phyloP scores from a whole-genome alignment of 2,797 vertebrate genomes.

The Paramormyrops hopkinsi region DNA sequence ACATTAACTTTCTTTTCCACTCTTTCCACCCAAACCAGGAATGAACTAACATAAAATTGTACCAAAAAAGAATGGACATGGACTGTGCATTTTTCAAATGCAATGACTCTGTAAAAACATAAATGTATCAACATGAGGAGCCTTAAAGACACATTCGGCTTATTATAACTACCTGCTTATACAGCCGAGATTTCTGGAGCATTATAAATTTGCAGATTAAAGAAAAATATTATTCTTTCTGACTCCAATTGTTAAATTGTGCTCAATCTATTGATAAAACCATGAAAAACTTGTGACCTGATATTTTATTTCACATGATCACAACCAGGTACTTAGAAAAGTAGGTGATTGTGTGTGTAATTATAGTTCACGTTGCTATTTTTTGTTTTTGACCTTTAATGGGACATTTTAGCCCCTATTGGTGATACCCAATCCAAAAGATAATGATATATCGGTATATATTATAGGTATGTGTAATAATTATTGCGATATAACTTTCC shows the following conservation, averaged over 20 bases:
- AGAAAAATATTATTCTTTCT: not conserved
- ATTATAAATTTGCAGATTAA: not conserved
- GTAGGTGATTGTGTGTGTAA: not conserved
- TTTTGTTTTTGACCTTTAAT: not conserved
- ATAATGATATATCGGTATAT: not conserved
- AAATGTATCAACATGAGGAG: not conserved
- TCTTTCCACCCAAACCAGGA: slow-evolving; percentile 5
- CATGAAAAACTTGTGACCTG: not conserved
- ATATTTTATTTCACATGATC: not conserved
- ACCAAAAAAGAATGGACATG: not conserved
- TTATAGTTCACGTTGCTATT: not conserved
- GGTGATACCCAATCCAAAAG: not conserved
- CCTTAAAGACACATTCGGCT: not conserved
- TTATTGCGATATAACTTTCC: not conserved
- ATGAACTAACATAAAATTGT: not conserved
- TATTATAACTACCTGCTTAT: not conserved
- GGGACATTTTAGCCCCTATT: not conserved
- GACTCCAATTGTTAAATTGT: not conserved
- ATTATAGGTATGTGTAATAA: not conserved
- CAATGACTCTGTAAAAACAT: not conserved
- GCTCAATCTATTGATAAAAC: not conserved
- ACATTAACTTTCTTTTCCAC: not conserved
- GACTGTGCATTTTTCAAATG: not conserved
- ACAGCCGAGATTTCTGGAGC: not conserved
- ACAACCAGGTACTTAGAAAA: not conserved